Evolutionary conservation across 2,797 vertebrate species (phyloP).

Genomic region (Gila robusta): DNA sequence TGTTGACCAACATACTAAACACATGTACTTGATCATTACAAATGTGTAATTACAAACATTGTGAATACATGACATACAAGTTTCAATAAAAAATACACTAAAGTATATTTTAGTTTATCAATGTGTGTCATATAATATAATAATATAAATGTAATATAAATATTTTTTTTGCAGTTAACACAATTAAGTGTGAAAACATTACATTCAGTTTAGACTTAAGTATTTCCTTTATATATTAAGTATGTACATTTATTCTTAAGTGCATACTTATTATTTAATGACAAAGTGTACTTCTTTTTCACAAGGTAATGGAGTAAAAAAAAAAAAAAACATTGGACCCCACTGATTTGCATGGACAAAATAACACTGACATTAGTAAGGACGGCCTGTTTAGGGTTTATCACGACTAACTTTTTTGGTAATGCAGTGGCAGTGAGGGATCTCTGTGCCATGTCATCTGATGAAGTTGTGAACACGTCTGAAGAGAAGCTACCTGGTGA

Average conservation of each 20-base stretch:
- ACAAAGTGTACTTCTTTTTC: background rate
- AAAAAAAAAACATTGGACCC: background rate
- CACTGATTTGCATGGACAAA: background rate
- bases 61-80: background rate
- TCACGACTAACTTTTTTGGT: background rate
- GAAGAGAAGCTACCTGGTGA: slow-evolving; percentile 4
- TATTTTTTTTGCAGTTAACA: background rate
- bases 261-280: background rate
- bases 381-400: background rate
- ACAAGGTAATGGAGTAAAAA: background rate
- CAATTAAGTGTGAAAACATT: background rate
- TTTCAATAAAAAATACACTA: background rate
- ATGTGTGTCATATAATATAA: too few relatives aligned
- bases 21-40: background rate
- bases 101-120: background rate
- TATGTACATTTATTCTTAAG: background rate
- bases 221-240: background rate
- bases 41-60: background rate
- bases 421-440: slow-evolving; percentile 56
- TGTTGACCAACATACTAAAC: background rate
- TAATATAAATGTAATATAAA: too few relatives aligned
- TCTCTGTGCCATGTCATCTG: slow-evolving; percentile 40
- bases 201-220: background rate
- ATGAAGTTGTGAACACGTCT: slow-evolving; percentile 25
- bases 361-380: background rate